phyloP scores from a whole-genome alignment of 2,888 invertebrate species.

The Chamaedrilus cognettii region DNA sequence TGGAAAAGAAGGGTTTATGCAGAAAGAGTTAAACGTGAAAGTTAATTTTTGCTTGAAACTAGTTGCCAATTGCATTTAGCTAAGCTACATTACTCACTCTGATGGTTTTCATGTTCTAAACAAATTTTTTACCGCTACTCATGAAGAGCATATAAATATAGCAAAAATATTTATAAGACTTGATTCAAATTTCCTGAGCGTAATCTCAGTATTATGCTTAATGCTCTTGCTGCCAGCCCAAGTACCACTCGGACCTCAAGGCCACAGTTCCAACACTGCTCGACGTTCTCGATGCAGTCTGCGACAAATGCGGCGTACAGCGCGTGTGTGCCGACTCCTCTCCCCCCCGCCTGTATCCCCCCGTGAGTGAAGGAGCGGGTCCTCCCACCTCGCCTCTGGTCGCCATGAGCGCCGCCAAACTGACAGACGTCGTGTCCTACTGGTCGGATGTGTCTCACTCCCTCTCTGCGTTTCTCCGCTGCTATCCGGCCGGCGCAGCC shows the following conservation, averaged over 20 bases:
- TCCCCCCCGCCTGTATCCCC: slow-evolving; percentile 45
- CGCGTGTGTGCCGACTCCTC: slow-evolving; percentile 28
- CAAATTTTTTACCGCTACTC: too few relatives aligned
- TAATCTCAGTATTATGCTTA: too few relatives aligned
- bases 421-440: slow-evolving; percentile 72
- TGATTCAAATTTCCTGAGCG: too few relatives aligned
- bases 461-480: slow-evolving; percentile 70
- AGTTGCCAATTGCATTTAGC: too few relatives aligned
- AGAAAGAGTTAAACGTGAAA: too few relatives aligned
- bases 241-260: slow-evolving; percentile 67
- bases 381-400: slow-evolving; percentile 35
- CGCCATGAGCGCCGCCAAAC: slow-evolving; percentile 45
- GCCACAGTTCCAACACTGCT: slow-evolving; percentile 51
- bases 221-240: slow-evolving; percentile 61
- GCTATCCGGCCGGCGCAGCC: slow-evolving; percentile 66
- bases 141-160: too few relatives aligned
- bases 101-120: too few relatives aligned
- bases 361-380: not conserved
- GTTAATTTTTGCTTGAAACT: too few relatives aligned
- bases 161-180: too few relatives aligned
- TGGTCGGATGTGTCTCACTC: slow-evolving; percentile 73
- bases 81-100: too few relatives aligned
- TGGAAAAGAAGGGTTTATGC: too few relatives aligned
- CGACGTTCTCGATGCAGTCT: slow-evolving; percentile 48
- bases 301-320: slow-evolving; percentile 46